Evolutionary conservation across 2,113 vertebrate species (phyloP).

Genomic region (Aptenodytes patagonicus): DNA sequence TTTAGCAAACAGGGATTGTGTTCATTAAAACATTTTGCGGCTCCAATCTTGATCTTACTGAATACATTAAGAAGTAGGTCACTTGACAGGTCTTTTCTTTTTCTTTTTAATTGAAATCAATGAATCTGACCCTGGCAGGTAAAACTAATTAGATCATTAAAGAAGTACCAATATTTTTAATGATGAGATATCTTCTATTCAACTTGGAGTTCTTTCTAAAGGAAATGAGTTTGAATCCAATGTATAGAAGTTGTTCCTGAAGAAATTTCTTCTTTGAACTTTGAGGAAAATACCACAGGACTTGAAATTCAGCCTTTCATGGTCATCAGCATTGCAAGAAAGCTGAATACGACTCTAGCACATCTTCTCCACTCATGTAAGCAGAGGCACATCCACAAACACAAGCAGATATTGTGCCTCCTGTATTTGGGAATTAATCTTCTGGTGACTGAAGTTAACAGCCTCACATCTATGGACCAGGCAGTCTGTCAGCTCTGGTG

Average conservation of each 20-base stretch:
- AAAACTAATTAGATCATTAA: conserved; percentile 49
- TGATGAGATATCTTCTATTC: conserved; percentile 14
- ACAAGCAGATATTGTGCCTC: background rate
- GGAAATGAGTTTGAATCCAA: background rate
- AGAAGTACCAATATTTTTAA: conserved; percentile 40
- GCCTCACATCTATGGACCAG: background rate
- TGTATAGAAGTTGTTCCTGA: background rate
- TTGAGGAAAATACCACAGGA: background rate
- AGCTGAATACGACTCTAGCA: background rate
- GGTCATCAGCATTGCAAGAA: background rate
- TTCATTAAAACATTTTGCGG: conserved; percentile 46
- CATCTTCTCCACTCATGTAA: background rate
- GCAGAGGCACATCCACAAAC: background rate
- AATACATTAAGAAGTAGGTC: conserved; percentile 36
- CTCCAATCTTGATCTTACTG: conserved; percentile 14
- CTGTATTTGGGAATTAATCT: background rate
- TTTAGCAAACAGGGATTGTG: conserved; percentile 9
- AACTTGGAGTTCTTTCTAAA: background rate
- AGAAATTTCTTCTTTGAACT: background rate
- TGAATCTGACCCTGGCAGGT: conserved; percentile 18
- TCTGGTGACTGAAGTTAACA: background rate
- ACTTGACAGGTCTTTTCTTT: background rate
- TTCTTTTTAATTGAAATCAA: conserved; percentile 40
- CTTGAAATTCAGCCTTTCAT: background rate
- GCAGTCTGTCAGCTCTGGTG: background rate